Evolutionary conservation across 2,797 vertebrate species (phyloP).

Genomic region (Xenops minutus): DNA sequence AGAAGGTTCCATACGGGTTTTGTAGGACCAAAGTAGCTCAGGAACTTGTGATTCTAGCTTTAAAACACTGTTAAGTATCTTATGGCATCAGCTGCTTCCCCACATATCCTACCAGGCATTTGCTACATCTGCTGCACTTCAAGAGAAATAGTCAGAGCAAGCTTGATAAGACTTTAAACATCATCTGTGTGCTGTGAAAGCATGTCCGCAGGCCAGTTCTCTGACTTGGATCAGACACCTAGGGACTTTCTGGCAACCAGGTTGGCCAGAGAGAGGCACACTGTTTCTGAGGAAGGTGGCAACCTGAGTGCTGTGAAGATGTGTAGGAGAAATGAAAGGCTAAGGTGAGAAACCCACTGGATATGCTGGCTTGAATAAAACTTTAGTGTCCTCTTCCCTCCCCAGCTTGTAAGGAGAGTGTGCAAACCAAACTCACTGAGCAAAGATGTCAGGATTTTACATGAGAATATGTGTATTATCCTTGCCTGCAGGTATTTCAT

Average conservation of each 20-base stretch:
- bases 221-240: not conserved
- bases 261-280: not conserved
- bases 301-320: fast-evolving
- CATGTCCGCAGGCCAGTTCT: not conserved
- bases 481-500: slow-evolving; percentile 11
- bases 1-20: not conserved
- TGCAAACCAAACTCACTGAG: not conserved
- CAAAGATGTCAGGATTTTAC: not conserved
- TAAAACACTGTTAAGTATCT: not conserved
- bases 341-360: not conserved
- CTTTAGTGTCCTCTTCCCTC: not conserved
- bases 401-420: not conserved
- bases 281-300: fast-evolving
- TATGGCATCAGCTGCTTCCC: not conserved
- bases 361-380: not conserved
- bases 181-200: fast-evolving
- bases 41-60: not conserved
- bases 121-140: not conserved
- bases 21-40: not conserved
- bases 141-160: not conserved
- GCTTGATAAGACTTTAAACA: not conserved
- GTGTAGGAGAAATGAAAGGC: not conserved
- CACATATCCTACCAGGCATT: not conserved
- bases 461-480: not conserved
- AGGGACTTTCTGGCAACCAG: not conserved